These are phyloP conservation scores for Lamprotornis superbus DNA, from an alignment of 2,113 vertebrate genomes.

Conservation along the genomic window DNA sequence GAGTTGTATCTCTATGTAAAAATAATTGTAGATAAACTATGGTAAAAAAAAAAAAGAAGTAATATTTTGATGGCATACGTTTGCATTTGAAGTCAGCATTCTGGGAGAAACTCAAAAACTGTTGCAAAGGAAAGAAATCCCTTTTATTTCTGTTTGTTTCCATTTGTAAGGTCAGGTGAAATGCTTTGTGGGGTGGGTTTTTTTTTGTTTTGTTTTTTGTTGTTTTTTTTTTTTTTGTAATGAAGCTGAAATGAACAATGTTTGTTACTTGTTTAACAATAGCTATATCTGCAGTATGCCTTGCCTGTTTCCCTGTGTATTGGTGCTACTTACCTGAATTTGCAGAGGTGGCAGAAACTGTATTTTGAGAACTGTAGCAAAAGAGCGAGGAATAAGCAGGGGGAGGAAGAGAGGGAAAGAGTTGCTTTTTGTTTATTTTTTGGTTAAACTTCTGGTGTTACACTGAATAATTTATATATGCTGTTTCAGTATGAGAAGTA, in stretches of 20 bases:
- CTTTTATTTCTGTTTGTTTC: neutral
- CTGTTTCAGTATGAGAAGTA: neutral
- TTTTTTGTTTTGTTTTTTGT: neutral
- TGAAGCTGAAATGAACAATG: neutral
- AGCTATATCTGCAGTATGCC: neutral
- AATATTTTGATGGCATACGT: neutral
- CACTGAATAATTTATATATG: neutral
- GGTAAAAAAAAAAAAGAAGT: neutral
- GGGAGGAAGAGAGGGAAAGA: neutral
- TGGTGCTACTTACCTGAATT: neutral
- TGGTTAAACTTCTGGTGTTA: neutral
- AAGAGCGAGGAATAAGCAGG: neutral
- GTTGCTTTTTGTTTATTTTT: neutral
- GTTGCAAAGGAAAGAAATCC: neutral
- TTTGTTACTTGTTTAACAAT: neutral
- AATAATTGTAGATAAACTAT: neutral
- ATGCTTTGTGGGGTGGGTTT: neutral
- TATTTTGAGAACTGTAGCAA: neutral
- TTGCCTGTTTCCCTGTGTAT: neutral
- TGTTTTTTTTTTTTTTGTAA: neutral
- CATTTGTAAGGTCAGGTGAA: neutral
- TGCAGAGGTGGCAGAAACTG: conserved; percentile 8
- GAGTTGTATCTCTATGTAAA: neutral
- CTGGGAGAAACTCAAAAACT: neutral
- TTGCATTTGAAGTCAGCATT: neutral